Conservation (phyloP, 2,888 invertebrate species). For the Euproctis similis region DNA sequence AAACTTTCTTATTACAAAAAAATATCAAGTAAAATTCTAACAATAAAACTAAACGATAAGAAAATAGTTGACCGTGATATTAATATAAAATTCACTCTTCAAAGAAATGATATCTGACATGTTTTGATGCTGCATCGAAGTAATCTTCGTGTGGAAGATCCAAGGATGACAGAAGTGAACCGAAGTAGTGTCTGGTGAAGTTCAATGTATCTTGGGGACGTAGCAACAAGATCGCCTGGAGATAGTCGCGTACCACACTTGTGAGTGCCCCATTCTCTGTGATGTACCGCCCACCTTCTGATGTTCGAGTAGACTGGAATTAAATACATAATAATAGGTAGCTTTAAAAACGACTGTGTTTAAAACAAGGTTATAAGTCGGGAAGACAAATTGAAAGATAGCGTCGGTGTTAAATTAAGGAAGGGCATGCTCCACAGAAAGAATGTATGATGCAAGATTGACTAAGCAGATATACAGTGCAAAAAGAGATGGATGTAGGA, state of each 20-base stretch:
- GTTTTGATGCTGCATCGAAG: slow-evolving; percentile 55
- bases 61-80: no score
- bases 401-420: no score
- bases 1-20: no score
- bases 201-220: slow-evolving; percentile 73
- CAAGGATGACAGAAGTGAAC: slow-evolving; percentile 58
- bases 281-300: slow-evolving; percentile 74
- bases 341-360: no score
- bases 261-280: slow-evolving; percentile 75
- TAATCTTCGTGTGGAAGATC: slow-evolving; percentile 68
- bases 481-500: no score
- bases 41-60: no score
- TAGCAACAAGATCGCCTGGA: slow-evolving; percentile 74
- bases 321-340: not conserved
- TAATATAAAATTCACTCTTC: slow-evolving; percentile 37
- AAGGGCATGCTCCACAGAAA: no score
- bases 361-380: no score
- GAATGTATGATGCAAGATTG: no score
- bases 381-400: no score
- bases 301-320: slow-evolving; percentile 55
- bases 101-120: slow-evolving; percentile 61
- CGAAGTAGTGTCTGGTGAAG: slow-evolving; percentile 75
- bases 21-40: no score
- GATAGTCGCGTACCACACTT: slow-evolving; percentile 75
- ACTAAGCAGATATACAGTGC: no score